Evolutionary conservation across 2,888 invertebrate species (phyloP).

Genomic region (Seira musarum): DNA sequence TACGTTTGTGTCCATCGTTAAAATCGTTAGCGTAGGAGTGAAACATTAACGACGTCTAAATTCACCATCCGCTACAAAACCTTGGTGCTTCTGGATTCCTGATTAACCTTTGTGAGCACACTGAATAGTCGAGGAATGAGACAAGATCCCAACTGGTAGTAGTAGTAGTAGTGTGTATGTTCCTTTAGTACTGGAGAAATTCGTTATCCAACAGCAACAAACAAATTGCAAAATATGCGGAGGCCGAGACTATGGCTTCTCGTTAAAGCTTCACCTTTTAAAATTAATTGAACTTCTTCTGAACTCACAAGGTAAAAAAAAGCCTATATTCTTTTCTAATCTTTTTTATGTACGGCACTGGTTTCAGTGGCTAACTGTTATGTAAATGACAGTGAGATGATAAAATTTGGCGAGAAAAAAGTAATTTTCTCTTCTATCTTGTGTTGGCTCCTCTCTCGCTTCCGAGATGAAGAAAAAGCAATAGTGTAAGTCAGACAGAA

Average conservation of each 20-base stretch:
- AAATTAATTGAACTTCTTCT: too few species aligned
- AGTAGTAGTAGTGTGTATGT: too few species aligned
- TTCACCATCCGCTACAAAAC: constrained; percentile 22
- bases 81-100: not conserved
- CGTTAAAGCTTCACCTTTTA: not conserved
- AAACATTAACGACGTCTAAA: constrained; percentile 31
- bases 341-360: too few species aligned
- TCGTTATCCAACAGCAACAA: too few species aligned
- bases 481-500: too few species aligned
- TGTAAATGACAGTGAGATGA: not conserved
- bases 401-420: not conserved
- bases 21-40: constrained; percentile 28
- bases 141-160: not conserved
- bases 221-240: not conserved
- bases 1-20: constrained; percentile 52
- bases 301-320: too few species aligned
- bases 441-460: too few species aligned
- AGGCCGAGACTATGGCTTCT: not conserved
- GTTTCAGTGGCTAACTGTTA: too few species aligned
- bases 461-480: too few species aligned
- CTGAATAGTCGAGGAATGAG: too few species aligned
- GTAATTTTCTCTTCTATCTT: too few species aligned
- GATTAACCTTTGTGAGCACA: not conserved
- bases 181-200: not conserved
- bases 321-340: too few species aligned